Percentiles rank a stretch among this genome's conserved stretches.
Evolutionary conservation across 1,140 invertebrate genomes (phyloP).

Genomic region (Polypedilum vanderplanki): DNA sequence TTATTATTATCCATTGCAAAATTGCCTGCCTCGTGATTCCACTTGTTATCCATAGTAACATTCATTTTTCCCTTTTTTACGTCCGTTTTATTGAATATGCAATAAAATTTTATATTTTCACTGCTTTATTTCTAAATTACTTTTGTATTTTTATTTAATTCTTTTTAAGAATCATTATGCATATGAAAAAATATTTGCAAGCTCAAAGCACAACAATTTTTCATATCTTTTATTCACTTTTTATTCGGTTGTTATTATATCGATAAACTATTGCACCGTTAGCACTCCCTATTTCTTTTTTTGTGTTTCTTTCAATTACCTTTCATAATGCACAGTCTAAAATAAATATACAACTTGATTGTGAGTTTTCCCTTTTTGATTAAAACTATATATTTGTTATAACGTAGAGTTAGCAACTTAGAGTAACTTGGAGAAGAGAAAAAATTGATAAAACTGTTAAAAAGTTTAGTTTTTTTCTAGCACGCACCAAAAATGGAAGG

Average conservation of each 20-base stretch:
- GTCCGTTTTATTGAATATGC: not conserved
- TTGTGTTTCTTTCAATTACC: not conserved
- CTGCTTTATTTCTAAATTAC: not conserved
- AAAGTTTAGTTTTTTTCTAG: not conserved
- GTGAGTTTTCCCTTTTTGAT: not conserved
- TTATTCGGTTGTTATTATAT: too few species aligned
- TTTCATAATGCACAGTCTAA: not conserved
- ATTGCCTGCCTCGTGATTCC: slow-evolving; percentile 8
- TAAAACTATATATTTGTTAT: not conserved
- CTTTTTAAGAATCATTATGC: not conserved
- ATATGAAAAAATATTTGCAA: not conserved
- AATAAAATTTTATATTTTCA: not conserved
- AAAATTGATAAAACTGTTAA: slow-evolving; percentile 25
- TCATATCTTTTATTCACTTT: not conserved
- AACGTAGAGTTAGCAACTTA: too few species aligned
- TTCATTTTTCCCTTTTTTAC: not conserved
- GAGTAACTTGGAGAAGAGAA: not conserved
- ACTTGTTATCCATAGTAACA: slow-evolving; percentile 12
- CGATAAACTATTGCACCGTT: not conserved
- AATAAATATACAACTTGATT: not conserved
- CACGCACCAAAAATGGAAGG: slow-evolving; percentile 11
- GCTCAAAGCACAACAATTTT: not conserved
- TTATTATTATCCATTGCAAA: not conserved
- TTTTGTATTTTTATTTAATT: not conserved
- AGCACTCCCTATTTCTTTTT: not conserved